These are phyloP conservation scores for Sycophaga agraensis DNA, from an alignment of 1,140 invertebrate genomes.

Conservation along the genomic window DNA sequence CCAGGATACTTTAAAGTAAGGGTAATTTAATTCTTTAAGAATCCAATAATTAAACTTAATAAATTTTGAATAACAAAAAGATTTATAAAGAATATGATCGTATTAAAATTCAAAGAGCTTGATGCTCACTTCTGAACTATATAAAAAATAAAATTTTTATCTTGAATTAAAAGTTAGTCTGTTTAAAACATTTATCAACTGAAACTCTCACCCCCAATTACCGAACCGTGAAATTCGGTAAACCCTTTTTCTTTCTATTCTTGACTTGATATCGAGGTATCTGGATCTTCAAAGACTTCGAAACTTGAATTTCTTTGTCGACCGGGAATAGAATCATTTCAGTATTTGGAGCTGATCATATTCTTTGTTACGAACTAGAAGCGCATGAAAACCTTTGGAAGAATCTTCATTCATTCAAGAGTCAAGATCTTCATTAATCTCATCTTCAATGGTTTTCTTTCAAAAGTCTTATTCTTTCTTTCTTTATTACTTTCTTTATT, in stretches of 20 bases:
- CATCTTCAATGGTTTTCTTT: constrained; percentile 51
- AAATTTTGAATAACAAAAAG: constrained; percentile 30
- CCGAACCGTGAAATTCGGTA: constrained; percentile 3
- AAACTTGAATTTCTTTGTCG: constrained; percentile 48
- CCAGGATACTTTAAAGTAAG: constrained; percentile 22
- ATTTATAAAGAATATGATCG: constrained; percentile 59
- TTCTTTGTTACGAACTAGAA: constrained; percentile 54
- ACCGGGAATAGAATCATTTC: constrained; percentile 47
- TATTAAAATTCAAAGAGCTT: constrained; percentile 43
- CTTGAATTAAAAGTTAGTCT: constrained; percentile 33
- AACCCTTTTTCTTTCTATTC: constrained; percentile 24
- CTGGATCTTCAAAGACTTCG: constrained; percentile 53
- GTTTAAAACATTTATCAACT: constrained; percentile 31
- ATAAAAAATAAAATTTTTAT: constrained; percentile 36
- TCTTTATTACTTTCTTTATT: too few species aligned
- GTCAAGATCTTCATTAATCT: constrained; percentile 53
- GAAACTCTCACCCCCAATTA: neutral
- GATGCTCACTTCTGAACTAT: constrained; percentile 45
- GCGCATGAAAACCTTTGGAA: constrained; percentile 52
- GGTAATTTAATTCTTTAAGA: constrained; percentile 10
- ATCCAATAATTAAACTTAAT: constrained; percentile 1
- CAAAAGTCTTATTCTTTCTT: constrained; percentile 52
- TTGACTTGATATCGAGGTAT: constrained; percentile 38
- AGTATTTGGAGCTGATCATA: constrained; percentile 56
- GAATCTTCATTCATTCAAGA: constrained; percentile 51